Percentiles rank a stretch among this genome's conserved stretches.
Conservation (phyloP, 2,113 vertebrate genomes). For the Lepidothrix coronata region DNA sequence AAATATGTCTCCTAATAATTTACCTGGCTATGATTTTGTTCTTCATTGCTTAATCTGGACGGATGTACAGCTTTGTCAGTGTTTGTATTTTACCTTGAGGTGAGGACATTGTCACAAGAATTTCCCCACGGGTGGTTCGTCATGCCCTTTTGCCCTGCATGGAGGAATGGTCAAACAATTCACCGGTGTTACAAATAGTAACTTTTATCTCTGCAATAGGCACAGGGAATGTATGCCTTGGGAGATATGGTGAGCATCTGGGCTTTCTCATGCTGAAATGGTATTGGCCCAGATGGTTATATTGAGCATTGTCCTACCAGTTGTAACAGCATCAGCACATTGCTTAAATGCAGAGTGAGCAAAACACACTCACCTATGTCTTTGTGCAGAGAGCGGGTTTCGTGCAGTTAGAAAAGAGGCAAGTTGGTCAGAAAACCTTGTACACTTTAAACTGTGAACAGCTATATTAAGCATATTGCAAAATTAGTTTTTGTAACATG, state of each 20-base stretch:
- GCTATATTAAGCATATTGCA: neutral
- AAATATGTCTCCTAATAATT: neutral
- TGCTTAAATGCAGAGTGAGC: neutral
- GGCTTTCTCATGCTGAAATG: neutral
- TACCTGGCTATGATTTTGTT: neutral
- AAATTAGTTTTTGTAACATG: neutral
- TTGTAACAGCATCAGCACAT: neutral
- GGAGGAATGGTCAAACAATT: neutral
- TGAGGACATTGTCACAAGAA: neutral
- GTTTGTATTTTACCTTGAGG: neutral
- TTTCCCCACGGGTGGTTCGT: neutral
- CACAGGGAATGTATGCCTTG: neutral
- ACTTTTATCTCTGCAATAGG: neutral
- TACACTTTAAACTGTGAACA: neutral
- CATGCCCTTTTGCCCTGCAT: neutral
- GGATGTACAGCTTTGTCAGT: neutral
- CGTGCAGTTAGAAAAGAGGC: neutral
- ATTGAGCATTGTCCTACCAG: neutral
- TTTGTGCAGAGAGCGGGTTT: neutral
- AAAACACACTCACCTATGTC: neutral
- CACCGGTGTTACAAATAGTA: neutral
- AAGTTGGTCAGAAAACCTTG: neutral
- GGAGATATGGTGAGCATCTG: neutral
- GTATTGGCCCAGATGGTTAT: neutral
- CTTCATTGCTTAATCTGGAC: neutral